Percentiles rank a stretch among this genome's conserved stretches.
These are phyloP conservation scores for Antedon mediterranea DNA, from an alignment of 53 echinoderm and acorn worm genomes.

Conservation along the genomic window DNA sequence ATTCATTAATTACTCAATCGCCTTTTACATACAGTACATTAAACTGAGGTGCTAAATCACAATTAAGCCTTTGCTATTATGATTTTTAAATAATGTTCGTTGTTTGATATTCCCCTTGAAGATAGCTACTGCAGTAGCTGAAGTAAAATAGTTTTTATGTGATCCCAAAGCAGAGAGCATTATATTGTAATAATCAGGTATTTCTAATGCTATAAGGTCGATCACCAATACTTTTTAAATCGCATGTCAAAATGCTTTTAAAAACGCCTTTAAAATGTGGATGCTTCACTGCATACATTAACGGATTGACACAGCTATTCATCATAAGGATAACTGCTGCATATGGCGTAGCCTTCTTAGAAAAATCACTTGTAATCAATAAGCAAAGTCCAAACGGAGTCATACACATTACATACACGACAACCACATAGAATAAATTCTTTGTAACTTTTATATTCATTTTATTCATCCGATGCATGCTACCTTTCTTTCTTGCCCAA, in stretches of 20 bases:
- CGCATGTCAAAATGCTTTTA: slow-evolving; percentile 25
- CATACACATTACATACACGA: slow-evolving; percentile 71
- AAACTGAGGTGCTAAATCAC: too few relatives aligned
- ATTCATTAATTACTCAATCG: too few relatives aligned
- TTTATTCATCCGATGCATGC: slow-evolving; percentile 46
- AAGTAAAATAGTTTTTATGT: too few relatives aligned
- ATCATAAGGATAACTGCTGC: slow-evolving; percentile 61
- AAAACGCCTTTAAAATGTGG: slow-evolving; percentile 64
- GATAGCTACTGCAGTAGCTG: too few relatives aligned
- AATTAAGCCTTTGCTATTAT: too few relatives aligned
- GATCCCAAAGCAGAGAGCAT: too few relatives aligned
- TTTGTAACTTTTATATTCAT: slow-evolving; percentile 78
- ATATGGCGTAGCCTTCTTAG: slow-evolving; percentile 25
- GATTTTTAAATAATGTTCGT: too few relatives aligned
- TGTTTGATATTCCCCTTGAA: too few relatives aligned
- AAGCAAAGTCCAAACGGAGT: slow-evolving; percentile 54
- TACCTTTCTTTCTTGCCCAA: too few relatives aligned
- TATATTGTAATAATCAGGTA: neutral
- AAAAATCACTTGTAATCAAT: neutral
- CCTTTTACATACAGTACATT: too few relatives aligned
- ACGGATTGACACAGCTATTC: slow-evolving; percentile 74
- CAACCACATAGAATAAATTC: slow-evolving; percentile 91
- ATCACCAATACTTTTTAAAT: neutral
- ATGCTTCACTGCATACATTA: slow-evolving; percentile 79
- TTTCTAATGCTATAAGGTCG: neutral